Evolutionary conservation across 2,888 invertebrate species (phyloP).

Genomic region (Cryptosula pallasiana): DNA sequence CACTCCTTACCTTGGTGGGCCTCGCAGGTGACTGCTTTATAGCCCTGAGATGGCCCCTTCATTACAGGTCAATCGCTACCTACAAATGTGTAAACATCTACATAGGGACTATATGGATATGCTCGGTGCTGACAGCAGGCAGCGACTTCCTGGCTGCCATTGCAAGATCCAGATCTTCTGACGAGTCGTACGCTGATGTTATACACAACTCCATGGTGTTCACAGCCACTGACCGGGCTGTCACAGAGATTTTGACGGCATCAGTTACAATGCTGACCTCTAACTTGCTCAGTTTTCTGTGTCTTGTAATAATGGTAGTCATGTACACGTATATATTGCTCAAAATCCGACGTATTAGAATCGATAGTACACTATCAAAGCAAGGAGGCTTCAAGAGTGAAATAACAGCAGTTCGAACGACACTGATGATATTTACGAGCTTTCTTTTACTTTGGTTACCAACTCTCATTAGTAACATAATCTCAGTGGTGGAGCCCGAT

Average conservation of each 20-base stretch:
- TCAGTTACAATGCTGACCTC: conserved; percentile 13
- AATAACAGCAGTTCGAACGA: conserved; percentile 2
- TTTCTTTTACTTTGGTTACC: conserved; percentile 15
- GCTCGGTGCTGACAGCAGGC: not conserved
- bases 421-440: conserved; percentile 13
- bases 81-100: not conserved
- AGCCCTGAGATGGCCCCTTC: conserved; percentile 13
- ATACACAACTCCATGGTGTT: not conserved
- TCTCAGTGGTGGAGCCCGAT: not conserved
- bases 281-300: not conserved
- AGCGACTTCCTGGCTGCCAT: not conserved
- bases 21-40: conserved; percentile 6
- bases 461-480: not conserved
- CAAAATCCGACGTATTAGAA: not conserved
- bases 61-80: conserved; percentile 1
- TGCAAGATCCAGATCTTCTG: not conserved
- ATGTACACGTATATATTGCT: conserved; percentile 6
- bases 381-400: not conserved
- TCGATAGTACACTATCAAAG: not conserved
- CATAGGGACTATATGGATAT: not conserved
- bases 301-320: not conserved
- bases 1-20: not conserved
- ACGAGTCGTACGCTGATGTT: not conserved
- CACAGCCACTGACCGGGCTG: not conserved
- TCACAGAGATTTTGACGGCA: not conserved